Evolutionary conservation across 2,888 invertebrate species (phyloP), one percentile per base, ranked within the genome.

Genomic region (Agrotis clavis): DNA sequence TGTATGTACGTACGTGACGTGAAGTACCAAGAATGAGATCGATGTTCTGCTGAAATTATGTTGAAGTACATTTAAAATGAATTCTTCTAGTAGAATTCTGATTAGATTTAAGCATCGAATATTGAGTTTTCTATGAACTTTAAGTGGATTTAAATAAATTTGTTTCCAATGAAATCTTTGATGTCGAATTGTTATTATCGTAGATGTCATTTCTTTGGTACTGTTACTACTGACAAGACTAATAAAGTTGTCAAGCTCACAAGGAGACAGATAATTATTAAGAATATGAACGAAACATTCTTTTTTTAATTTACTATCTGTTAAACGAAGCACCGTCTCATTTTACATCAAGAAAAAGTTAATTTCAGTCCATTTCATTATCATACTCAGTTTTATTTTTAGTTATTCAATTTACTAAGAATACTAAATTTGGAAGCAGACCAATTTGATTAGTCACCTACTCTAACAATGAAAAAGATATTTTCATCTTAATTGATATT

Each of bases 1-100:
- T 76, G 78, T 76, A 78, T 41, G 30, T 48, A n/a, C 13, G 45
- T 71, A 78, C 73, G 53, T 72, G 79, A 72, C 13, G 53, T 72
- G 21, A 65, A 65, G 59, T 60, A 25, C 65, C 14, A 35, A 77
- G 53, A 76, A 25, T 30, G 48, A 60, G 65, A 59, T 50, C 30
- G 21, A 71, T 59, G 48, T 71, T 78, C 30, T 62, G n/a, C 25
- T 1, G 30, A 75, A 65, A 72, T 50, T 54, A 48, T 19, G 30
- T 71, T 41, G 45, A n/a, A 48, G 35, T 61, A 30, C 45, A 51
- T 74, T 71, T 51, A 50, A 62, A 56, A 71, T 56, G 50, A 71
- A 65, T 64, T 71, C 7, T 48, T 53, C 64, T 51, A 50, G 16
- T 13, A 4, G 54, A 50, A 25, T 13, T 4, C 7, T 70, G 61